phyloP scores from a whole-genome alignment of 2,113 vertebrate genomes.

The Tragelaphus imberbis region DNA sequence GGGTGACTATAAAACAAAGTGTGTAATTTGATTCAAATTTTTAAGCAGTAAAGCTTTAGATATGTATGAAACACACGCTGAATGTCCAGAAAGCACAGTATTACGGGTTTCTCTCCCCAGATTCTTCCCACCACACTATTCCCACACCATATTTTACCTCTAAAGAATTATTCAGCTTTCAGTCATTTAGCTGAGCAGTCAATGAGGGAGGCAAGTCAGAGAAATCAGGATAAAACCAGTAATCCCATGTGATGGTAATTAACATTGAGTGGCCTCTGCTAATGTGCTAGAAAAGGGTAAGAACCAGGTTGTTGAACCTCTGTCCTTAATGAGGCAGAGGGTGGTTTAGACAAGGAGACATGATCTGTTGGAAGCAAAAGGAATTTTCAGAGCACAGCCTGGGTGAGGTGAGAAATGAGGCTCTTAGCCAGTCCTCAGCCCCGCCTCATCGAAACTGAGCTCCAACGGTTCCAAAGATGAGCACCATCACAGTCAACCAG shows the following conservation, averaged over 20 bases:
- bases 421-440: conserved; percentile 1
- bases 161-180: background rate
- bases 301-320: background rate
- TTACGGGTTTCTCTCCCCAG: background rate
- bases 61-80: background rate
- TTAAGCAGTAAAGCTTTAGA: background rate
- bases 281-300: background rate
- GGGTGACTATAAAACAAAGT: background rate
- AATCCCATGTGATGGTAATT: conserved; percentile 1
- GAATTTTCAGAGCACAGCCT: conserved; percentile 16
- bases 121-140: background rate
- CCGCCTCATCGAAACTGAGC: background rate
- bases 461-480: conserved; percentile 17
- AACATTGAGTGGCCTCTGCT: conserved; percentile 39
- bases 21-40: background rate
- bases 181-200: conserved; percentile 31
- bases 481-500: background rate
- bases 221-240: background rate
- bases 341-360: background rate
- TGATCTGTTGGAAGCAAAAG: background rate
- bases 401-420: background rate
- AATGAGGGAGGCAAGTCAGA: conserved; percentile 24
- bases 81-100: background rate
- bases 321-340: background rate
- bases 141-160: background rate